These are phyloP conservation scores for Noctua pronuba DNA, from an alignment of 2,888 invertebrate species.

Conservation along the genomic window DNA sequence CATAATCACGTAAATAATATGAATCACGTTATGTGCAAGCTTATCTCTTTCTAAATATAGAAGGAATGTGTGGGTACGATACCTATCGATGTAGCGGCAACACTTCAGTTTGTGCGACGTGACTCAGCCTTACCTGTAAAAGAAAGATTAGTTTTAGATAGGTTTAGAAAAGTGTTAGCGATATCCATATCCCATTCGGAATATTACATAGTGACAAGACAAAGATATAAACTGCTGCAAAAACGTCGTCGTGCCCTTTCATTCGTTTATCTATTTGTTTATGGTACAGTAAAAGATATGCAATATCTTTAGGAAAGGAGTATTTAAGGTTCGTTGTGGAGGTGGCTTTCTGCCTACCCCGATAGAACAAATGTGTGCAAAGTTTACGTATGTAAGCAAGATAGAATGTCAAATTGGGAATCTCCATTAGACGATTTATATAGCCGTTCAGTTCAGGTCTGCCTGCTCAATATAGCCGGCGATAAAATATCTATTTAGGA, in stretches of 20 bases:
- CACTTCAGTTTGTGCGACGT: neutral
- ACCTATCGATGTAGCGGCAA: constrained; percentile 17
- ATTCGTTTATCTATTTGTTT: neutral
- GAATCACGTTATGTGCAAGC: constrained; percentile 37
- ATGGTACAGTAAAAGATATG: neutral
- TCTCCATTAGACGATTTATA: constrained; percentile 8
- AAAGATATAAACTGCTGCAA: neutral
- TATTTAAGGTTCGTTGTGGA: neutral
- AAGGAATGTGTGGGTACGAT: constrained; percentile 19
- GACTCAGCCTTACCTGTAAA: constrained; percentile 55
- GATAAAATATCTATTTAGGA: constrained; percentile 31
- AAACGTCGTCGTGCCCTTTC: neutral
- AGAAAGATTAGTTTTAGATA: constrained; percentile 15
- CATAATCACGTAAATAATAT: constrained; percentile 44
- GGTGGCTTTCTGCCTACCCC: neutral
- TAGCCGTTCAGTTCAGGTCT: neutral
- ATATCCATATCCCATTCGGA: neutral
- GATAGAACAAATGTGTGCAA: neutral
- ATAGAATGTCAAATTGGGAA: neutral
- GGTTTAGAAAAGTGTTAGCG: neutral
- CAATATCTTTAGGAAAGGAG: neutral
- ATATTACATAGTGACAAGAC: neutral
- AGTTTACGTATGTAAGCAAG: neutral
- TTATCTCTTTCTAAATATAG: constrained; percentile 53
- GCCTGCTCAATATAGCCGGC: constrained; percentile 15